Evolutionary conservation across 2,888 invertebrate species (phyloP), one percentile per base, ranked within the genome.

Genomic region (Caenorhabditis doughertyi): DNA sequence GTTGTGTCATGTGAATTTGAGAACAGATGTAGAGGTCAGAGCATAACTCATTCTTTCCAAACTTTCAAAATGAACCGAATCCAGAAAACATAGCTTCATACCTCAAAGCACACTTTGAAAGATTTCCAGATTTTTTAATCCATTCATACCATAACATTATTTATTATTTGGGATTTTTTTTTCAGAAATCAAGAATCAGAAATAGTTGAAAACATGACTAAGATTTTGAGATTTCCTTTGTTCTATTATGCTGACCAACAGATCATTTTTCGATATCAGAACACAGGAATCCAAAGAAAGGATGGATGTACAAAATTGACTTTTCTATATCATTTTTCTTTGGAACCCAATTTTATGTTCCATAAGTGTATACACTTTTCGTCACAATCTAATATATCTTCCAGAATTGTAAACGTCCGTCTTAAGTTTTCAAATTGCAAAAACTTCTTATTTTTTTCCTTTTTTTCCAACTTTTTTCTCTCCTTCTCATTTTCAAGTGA

Each of bases 301-400:
- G 3, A 2, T 13, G 13, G 8, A 18, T 8, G 18, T 13, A 42
- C 3, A 11, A 25, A 35, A 21, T 11, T 11, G 11, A 18, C 21
- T n/a, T 55, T 13, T 21, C 35, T 42, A 25, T 60, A 27, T 25
- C 42, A 7, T 18, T 16, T 11, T 39, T 39, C 16, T 42, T 42
- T 25, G 9, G 65, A 65, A 65, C 65, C 51, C 65, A 65, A 51
- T 51, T 65, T 51, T 9, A 29, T 29, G 64, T 49, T 47, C 64
- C 64, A 32, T 47, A 23, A 35, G 8, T 55, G 9, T 39, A 32
- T 64, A 64, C 23, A 64, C 21, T 21, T 65, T 55, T 58, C 58
- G 68, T 68, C 68, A 68, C 68, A 77, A 77, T 77, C 53, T 60
- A 77, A 77, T 77, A 68, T 42, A 21, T 23, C n/a, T 44, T 47